Percentiles rank a stretch among this genome's conserved stretches.
Evolutionary conservation across 1,140 invertebrate genomes (phyloP).

Genomic region (Drosophila insularis): DNA sequence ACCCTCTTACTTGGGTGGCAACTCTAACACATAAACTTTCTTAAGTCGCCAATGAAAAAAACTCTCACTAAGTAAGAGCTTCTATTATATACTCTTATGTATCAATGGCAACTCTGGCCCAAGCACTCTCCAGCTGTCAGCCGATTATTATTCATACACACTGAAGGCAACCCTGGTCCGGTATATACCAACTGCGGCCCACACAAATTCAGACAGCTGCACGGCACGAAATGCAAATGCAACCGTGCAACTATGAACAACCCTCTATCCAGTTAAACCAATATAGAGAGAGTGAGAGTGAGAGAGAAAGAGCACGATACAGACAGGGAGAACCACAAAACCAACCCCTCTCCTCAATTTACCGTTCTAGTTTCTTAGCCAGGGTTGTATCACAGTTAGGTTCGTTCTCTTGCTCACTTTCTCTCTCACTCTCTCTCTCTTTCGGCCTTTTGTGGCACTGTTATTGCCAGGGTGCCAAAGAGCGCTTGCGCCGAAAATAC

Average conservation of each 20-base stretch:
- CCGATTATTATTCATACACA: not conserved
- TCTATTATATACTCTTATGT: not conserved
- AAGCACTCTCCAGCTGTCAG: not conserved
- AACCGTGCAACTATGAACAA: constrained; percentile 59
- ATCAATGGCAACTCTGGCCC: not conserved
- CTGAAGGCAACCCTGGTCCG: constrained; percentile 45
- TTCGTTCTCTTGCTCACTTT: constrained; percentile 1
- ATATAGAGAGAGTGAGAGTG: not conserved
- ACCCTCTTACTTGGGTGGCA: too few relatives aligned
- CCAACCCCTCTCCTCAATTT: constrained; percentile 7
- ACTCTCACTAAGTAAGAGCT: too few relatives aligned
- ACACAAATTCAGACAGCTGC: constrained; percentile 11
- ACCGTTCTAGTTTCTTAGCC: constrained; percentile 25
- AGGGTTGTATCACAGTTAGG: constrained; percentile 29
- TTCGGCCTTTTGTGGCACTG: constrained; percentile 8
- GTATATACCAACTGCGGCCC: constrained; percentile 37
- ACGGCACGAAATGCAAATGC: constrained; percentile 38
- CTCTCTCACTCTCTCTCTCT: constrained; percentile 7
- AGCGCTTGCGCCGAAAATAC: constrained; percentile 64
- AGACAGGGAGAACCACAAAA: not conserved
- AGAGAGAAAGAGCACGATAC: not conserved
- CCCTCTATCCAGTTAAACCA: constrained; percentile 27
- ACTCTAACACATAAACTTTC: too few relatives aligned
- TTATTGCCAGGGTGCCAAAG: constrained; percentile 40
- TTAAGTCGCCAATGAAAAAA: too few relatives aligned